These are phyloP conservation scores for Lasioglossum pauxillum DNA, from an alignment of 2,888 invertebrate species.

Conservation along the genomic window DNA sequence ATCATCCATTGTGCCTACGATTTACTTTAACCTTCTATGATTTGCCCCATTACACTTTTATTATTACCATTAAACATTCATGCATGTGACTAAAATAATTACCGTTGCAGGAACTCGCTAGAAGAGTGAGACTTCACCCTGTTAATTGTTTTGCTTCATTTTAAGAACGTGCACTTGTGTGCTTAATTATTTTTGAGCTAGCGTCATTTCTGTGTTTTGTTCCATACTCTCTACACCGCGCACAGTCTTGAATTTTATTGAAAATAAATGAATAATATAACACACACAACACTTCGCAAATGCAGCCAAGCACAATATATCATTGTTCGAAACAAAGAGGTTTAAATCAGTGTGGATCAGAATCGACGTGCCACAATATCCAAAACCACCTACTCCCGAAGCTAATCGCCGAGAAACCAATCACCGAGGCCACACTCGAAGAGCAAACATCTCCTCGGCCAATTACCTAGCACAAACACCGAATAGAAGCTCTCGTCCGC, in stretches of 20 bases:
- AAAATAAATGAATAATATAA: too few relatives aligned
- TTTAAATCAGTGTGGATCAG: background rate
- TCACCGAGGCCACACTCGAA: constrained; percentile 6
- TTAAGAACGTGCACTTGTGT: too few relatives aligned
- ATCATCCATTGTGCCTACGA: too few relatives aligned
- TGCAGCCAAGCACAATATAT: background rate
- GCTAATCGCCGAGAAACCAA: background rate
- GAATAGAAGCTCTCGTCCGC: constrained; percentile 13
- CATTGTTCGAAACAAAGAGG: background rate
- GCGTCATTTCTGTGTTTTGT: too few relatives aligned
- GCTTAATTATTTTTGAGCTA: too few relatives aligned
- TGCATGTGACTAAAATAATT: too few relatives aligned
- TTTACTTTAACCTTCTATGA: too few relatives aligned
- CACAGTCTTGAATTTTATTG: too few relatives aligned
- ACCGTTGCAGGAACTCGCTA: background rate
- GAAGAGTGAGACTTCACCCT: background rate
- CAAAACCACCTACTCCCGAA: background rate
- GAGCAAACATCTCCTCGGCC: background rate
- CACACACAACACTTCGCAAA: background rate
- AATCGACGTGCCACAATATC: background rate
- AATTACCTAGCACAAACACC: constrained; percentile 19
- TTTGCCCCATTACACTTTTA: too few relatives aligned
- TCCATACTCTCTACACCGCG: too few relatives aligned
- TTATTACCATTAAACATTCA: too few relatives aligned
- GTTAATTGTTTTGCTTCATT: too few relatives aligned